Conservation (phyloP, 2,797 vertebrate species). For the Phaenicophaeus curvirostris region DNA sequence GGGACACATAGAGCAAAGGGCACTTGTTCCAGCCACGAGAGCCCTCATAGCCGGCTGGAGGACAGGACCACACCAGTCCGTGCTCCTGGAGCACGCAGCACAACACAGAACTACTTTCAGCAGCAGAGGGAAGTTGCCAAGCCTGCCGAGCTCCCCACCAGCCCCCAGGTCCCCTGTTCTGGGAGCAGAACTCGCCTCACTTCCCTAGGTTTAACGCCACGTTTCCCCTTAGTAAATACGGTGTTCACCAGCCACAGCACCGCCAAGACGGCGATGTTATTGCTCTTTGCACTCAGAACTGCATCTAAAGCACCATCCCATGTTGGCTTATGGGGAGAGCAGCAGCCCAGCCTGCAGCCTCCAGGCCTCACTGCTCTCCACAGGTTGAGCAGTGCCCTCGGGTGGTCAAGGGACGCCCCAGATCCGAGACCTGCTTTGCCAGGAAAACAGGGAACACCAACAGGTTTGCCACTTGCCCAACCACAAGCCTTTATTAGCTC, state of each 20-base stretch:
- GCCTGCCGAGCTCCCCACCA: not conserved
- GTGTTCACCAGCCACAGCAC: not conserved
- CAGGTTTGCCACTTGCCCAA: accelerated
- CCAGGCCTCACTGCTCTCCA: accelerated
- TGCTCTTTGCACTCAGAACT: not conserved
- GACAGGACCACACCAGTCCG: not conserved
- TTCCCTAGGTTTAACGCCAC: accelerated
- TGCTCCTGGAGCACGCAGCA: accelerated
- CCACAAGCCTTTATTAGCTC: not conserved
- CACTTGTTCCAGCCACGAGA: not conserved
- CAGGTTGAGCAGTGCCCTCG: constrained; percentile 13
- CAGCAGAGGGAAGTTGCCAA: accelerated
- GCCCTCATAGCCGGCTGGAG: not conserved
- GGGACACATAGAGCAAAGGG: accelerated
- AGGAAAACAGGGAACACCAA: accelerated
- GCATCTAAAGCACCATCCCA: accelerated
- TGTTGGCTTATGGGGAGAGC: accelerated
- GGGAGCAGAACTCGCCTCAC: not conserved
- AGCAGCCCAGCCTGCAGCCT: no score
- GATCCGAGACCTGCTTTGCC: accelerated
- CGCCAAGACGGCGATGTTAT: not conserved
- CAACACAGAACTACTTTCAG: not conserved
- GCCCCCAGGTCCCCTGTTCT: no score
- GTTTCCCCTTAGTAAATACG: not conserved
- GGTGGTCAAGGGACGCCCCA: not conserved